Evolutionary conservation across 1,140 invertebrate genomes (phyloP).

Genomic region (Pseudomyrmex flavicornis): DNA sequence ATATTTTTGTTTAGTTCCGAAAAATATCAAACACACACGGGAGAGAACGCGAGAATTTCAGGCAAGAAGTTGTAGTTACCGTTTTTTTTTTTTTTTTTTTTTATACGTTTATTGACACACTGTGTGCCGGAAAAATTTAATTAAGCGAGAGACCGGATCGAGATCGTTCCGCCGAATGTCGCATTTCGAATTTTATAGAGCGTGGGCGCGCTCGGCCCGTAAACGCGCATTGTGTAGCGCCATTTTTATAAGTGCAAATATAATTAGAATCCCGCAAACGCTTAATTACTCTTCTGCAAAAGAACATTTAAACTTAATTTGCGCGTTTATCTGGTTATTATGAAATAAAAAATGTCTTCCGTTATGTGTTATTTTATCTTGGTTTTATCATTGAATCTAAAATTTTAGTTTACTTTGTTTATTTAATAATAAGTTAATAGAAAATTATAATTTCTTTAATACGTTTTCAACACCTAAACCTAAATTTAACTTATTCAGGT

Average conservation of each 20-base stretch:
- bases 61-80: neutral
- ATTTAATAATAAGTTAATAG: too few relatives aligned
- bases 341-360: neutral
- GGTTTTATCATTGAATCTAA: too few relatives aligned
- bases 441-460: too few relatives aligned
- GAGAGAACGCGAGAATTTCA: neutral
- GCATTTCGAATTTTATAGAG: slow-evolving; percentile 7
- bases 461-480: too few relatives aligned
- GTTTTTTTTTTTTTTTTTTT: neutral
- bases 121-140: slow-evolving; percentile 29
- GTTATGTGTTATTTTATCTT: neutral
- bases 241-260: neutral
- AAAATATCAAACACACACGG: neutral
- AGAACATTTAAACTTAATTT: neutral
- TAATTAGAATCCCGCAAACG: neutral
- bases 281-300: neutral
- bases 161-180: slow-evolving; percentile 12
- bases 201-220: neutral
- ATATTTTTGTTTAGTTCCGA: neutral
- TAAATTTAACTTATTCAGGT: too few relatives aligned
- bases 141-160: slow-evolving; percentile 13
- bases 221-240: neutral
- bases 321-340: neutral
- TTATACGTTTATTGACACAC: neutral
- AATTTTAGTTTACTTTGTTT: too few relatives aligned